phyloP scores from a whole-genome alignment of 2,797 vertebrate genomes.

The Ciconia nigra region DNA sequence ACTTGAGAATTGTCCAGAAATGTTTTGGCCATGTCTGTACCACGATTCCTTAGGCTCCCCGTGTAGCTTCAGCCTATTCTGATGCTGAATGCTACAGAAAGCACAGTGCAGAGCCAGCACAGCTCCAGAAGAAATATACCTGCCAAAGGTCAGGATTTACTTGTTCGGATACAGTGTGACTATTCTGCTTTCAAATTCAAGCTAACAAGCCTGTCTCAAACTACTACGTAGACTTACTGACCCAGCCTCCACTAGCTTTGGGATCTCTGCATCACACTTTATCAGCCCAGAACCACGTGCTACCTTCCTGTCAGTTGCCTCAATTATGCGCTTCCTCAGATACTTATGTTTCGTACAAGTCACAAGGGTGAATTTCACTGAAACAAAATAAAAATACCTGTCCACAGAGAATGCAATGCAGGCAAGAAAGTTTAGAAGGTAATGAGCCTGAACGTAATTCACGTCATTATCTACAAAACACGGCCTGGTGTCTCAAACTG shows the following conservation, averaged over 20 bases:
- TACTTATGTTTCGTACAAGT: background rate
- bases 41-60: background rate
- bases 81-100: background rate
- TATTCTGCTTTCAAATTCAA: background rate
- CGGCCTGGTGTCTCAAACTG: background rate
- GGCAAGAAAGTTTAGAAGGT: background rate
- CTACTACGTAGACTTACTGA: background rate
- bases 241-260: background rate
- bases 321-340: background rate
- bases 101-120: background rate
- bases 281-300: fast-evolving
- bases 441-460: background rate
- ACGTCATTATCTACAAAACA: background rate
- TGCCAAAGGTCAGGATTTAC: background rate
- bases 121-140: background rate
- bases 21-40: background rate
- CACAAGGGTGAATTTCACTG: background rate
- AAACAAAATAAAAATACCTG: background rate
- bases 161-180: background rate
- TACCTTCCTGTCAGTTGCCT: background rate
- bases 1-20: background rate
- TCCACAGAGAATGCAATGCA: background rate
- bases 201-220: background rate
- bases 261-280: background rate
- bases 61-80: background rate